These are phyloP conservation scores for Muscina levida DNA, from an alignment of 2,888 invertebrate species.

Conservation along the genomic window DNA sequence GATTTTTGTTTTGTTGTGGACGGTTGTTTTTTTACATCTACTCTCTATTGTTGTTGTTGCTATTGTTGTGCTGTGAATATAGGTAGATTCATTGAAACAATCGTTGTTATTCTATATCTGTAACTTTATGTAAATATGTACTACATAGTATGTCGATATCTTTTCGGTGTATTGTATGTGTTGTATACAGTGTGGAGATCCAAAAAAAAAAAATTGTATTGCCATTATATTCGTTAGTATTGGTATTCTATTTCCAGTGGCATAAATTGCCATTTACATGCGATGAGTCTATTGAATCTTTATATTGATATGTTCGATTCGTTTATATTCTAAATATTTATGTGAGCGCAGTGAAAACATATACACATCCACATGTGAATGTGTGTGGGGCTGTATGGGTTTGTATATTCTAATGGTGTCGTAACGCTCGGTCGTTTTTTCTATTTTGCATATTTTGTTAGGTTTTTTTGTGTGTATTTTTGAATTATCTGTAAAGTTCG, in stretches of 20 bases:
- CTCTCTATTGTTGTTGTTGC: background rate
- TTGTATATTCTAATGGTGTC: too few relatives aligned
- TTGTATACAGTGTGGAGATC: too few relatives aligned
- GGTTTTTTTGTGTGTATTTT: constrained; percentile 21
- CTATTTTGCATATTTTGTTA: constrained; percentile 40
- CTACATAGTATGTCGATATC: background rate
- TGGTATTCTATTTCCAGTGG: constrained; percentile 35
- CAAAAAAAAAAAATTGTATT: background rate
- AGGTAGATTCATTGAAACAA: background rate
- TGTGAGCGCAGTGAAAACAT: too few relatives aligned
- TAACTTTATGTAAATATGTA: too few relatives aligned
- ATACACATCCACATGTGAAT: too few relatives aligned
- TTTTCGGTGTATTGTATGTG: background rate
- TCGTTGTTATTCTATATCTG: background rate
- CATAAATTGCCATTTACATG: constrained; percentile 56
- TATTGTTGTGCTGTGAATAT: background rate
- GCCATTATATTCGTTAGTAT: background rate
- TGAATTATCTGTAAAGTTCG: constrained; percentile 35
- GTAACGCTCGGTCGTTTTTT: background rate
- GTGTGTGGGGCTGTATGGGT: too few relatives aligned
- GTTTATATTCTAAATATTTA: constrained; percentile 18
- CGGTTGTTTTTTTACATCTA: background rate
- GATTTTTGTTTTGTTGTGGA: background rate
- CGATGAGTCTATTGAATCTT: constrained; percentile 53
- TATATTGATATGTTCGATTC: constrained; percentile 37